Evolutionary conservation across 1,140 invertebrate genomes (phyloP).

Genomic region (Araneus ventricosus): DNA sequence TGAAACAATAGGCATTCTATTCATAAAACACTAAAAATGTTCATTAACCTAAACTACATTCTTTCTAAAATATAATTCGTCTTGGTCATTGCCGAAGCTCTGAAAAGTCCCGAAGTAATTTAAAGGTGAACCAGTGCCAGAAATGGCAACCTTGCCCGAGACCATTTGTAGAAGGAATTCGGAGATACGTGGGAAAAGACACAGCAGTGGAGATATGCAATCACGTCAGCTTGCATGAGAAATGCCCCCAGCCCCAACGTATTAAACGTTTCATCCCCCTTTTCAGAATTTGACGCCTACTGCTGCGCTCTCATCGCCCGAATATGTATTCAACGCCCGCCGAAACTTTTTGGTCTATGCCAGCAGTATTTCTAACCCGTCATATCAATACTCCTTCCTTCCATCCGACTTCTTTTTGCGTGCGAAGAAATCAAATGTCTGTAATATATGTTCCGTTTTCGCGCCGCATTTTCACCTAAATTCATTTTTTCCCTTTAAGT

Average conservation of each 20-base stretch:
- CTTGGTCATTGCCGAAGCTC: background rate
- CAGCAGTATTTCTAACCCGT: background rate
- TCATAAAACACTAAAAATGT: too few species aligned
- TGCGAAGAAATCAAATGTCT: conserved; percentile 9
- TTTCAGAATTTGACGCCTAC: conserved; percentile 20
- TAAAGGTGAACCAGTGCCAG: conserved; percentile 16
- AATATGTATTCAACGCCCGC: background rate
- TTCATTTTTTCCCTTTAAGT: background rate
- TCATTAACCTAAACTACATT: too few species aligned
- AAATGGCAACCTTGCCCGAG: conserved; percentile 14
- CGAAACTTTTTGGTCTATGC: conserved; percentile 15
- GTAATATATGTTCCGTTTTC: background rate
- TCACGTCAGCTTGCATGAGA: conserved; percentile 58
- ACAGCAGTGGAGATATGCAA: conserved; percentile 36
- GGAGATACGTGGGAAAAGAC: conserved; percentile 37
- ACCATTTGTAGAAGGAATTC: conserved; percentile 13
- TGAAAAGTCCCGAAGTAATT: background rate
- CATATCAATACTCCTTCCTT: background rate
- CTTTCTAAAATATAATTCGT: too few species aligned
- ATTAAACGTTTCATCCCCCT: conserved; percentile 20
- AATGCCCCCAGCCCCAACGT: background rate
- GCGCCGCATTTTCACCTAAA: background rate
- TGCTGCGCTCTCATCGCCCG: background rate
- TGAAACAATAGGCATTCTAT: too few species aligned
- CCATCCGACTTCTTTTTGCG: background rate